These are phyloP conservation scores for Eretmochelys imbricata DNA, from an alignment of 2,113 vertebrate genomes.

Conservation along the genomic window DNA sequence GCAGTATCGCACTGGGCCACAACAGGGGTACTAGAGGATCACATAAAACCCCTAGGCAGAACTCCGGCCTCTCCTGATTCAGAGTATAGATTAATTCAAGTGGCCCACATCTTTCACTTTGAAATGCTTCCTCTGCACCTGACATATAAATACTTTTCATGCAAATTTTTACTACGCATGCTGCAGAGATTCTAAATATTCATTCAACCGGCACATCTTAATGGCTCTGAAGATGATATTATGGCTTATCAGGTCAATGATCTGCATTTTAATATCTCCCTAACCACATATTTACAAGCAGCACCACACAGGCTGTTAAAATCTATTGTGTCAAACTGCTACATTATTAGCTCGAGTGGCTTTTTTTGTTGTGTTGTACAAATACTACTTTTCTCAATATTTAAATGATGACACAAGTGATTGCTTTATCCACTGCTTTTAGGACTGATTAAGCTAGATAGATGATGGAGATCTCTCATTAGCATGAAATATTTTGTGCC, in stretches of 20 bases:
- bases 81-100: conserved; percentile 29
- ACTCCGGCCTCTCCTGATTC: not conserved
- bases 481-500: conserved; percentile 32
- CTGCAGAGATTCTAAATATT: conserved; percentile 30
- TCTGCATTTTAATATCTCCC: conserved; percentile 51
- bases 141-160: conserved; percentile 38
- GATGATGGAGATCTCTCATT: conserved; percentile 1
- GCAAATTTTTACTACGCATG: conserved; percentile 49
- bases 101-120: not conserved
- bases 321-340: conserved; percentile 1
- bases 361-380: not conserved
- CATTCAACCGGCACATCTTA: conserved; percentile 27
- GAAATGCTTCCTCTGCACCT: conserved; percentile 21
- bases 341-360: not conserved
- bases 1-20: fast-evolving
- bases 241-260: conserved; percentile 48
- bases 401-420: not conserved
- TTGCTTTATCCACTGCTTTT: not conserved
- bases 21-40: not conserved
- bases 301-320: conserved; percentile 22
- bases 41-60: not conserved
- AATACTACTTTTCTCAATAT: conserved; percentile 15
- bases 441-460: conserved; percentile 1
- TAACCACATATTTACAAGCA: conserved; percentile 52
- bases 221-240: conserved; percentile 26